These are phyloP conservation scores for Acrocephalus arundinaceus DNA, from an alignment of 2,113 vertebrate genomes.

Conservation along the genomic window DNA sequence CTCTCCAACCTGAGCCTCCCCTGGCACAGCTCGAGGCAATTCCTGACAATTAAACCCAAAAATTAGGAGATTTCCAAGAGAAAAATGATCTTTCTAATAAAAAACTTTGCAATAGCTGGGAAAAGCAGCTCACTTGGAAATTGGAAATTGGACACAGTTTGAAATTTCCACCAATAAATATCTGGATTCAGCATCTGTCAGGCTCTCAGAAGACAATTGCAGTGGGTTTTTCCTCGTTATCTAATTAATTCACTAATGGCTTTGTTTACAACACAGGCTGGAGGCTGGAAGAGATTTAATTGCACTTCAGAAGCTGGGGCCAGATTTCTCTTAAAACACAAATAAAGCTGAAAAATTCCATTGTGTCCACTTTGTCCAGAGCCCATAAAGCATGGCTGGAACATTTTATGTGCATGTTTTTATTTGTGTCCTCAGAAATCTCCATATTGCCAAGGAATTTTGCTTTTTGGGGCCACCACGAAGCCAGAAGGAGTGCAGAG, in stretches of 20 bases:
- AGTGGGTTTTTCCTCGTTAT: accelerated
- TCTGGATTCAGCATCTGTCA: background rate
- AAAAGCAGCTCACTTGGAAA: background rate
- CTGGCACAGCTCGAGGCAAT: accelerated
- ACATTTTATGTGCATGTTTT: background rate
- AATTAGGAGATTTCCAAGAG: background rate
- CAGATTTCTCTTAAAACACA: background rate
- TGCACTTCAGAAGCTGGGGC: background rate
- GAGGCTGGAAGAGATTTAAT: background rate
- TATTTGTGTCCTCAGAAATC: background rate
- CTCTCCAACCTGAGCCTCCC: background rate
- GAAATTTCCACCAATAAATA: background rate
- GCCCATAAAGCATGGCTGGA: background rate
- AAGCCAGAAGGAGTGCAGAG: background rate
- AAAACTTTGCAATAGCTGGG: background rate
- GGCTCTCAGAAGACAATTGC: background rate
- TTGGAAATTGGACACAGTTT: background rate
- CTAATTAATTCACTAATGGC: constrained; percentile 21
- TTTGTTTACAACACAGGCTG: constrained; percentile 19
- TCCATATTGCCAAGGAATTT: background rate
- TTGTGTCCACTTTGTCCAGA: background rate
- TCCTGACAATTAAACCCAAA: background rate
- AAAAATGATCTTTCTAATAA: background rate
- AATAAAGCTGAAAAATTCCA: background rate
- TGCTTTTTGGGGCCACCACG: background rate